Percentiles rank a stretch among this genome's conserved stretches.
phyloP scores from a whole-genome alignment of 2,888 invertebrate genomes.

The Acrocyrtus sp. region DNA sequence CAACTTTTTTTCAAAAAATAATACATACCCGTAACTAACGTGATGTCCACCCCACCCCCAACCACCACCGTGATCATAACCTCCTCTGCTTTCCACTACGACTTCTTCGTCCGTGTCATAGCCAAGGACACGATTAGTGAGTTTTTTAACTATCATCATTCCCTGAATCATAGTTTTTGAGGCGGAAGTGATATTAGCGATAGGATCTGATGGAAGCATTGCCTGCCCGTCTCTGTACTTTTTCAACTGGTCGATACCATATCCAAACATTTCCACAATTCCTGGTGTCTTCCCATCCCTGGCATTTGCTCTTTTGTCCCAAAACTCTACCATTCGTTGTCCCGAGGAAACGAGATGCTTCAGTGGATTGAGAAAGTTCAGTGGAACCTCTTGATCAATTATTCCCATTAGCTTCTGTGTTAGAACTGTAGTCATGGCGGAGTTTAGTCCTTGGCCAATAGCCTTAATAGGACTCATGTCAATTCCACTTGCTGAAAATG shows the following conservation, averaged over 20 bases:
- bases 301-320: conserved; percentile 60
- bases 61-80: conserved; percentile 59
- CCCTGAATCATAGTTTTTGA: conserved; percentile 62
- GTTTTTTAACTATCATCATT: conserved; percentile 61
- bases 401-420: conserved; percentile 62
- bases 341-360: conserved; percentile 63
- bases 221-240: conserved; percentile 61
- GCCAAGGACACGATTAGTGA: conserved; percentile 62
- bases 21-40: conserved; percentile 61
- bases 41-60: conserved; percentile 57
- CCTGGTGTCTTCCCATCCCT: conserved; percentile 61
- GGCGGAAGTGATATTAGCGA: conserved; percentile 58
- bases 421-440: conserved; percentile 61
- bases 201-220: conserved; percentile 54
- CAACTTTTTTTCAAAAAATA: neutral
- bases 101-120: conserved; percentile 59
- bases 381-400: conserved; percentile 62
- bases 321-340: conserved; percentile 62
- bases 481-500: conserved; percentile 13
- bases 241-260: conserved; percentile 62
- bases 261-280: conserved; percentile 62
- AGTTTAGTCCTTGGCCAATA: conserved; percentile 60
- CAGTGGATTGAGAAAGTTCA: conserved; percentile 58
- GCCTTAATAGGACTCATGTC: conserved; percentile 50
- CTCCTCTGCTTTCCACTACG: conserved; percentile 60